Evolutionary conservation across 2,113 vertebrate genomes (phyloP).

Genomic region (Archocentrus centrarchus): DNA sequence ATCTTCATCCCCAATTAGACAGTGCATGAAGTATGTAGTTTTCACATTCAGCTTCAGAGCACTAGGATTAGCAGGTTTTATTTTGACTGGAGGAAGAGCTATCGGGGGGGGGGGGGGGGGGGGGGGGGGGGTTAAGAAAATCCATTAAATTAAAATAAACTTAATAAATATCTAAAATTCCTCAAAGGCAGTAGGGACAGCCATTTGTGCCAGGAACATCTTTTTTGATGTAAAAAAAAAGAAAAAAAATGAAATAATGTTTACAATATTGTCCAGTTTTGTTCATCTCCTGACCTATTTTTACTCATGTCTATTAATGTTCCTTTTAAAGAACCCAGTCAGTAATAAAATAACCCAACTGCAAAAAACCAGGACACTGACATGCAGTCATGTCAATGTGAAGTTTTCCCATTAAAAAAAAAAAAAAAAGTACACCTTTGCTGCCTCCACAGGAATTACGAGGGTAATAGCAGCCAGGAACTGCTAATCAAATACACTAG

Average conservation of each 20-base stretch:
- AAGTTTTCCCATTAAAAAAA: too few species aligned
- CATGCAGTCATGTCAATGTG: too few species aligned
- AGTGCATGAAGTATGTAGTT: neutral
- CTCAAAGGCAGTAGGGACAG: neutral
- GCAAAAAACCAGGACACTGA: neutral
- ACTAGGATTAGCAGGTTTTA: conserved; percentile 11
- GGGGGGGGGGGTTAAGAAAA: neutral
- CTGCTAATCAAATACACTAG: too few species aligned
- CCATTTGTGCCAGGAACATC: neutral
- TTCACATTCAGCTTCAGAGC: neutral
- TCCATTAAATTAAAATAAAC: conserved; percentile 34
- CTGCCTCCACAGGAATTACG: too few species aligned
- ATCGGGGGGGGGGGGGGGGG: too few species aligned
- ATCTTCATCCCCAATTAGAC: conserved; percentile 8
- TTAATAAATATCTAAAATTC: conserved; percentile 28
- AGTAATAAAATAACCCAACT: neutral
- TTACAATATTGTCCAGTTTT: neutral
- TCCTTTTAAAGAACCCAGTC: neutral
- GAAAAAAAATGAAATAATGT: neutral
- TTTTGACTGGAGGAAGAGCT: neutral
- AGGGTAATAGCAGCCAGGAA: too few species aligned
- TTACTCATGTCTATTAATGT: neutral
- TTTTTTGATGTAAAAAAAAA: neutral
- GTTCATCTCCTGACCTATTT: neutral
- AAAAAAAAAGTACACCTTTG: too few species aligned